A percentile compares a stretch with the other conserved stretches of the same genome.
phyloP scores from a whole-genome alignment of 2,888 invertebrate genomes.

The Halocaridina rubra region DNA sequence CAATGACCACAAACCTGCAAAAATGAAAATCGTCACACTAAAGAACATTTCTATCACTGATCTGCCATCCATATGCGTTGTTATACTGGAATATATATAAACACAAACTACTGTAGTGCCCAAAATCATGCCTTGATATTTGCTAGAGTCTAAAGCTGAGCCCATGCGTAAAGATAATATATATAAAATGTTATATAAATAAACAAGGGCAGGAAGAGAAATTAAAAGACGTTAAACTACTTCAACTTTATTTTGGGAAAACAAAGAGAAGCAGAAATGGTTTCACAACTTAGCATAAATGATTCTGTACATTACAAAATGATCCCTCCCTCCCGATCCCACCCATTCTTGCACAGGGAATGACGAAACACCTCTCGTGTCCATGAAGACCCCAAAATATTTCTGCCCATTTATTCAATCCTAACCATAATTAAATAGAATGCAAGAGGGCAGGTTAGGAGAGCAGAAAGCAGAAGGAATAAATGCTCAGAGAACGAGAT shows the following conservation, averaged over 20 bases:
- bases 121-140: constrained; percentile 52
- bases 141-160: constrained; percentile 28
- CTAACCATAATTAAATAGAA: too few relatives aligned
- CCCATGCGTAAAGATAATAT: constrained; percentile 21
- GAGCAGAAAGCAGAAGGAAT: too few relatives aligned
- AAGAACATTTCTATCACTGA: background rate
- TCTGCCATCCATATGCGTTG: constrained; percentile 44
- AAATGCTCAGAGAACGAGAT: too few relatives aligned
- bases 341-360: too few relatives aligned
- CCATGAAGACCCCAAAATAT: too few relatives aligned
- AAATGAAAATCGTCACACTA: background rate
- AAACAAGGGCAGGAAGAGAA: constrained; percentile 6
- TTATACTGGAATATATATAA: too few relatives aligned
- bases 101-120: too few relatives aligned
- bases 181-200: too few relatives aligned
- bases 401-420: too few relatives aligned
- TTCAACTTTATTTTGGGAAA: constrained; percentile 33
- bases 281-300: constrained; percentile 32
- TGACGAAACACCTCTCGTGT: too few relatives aligned
- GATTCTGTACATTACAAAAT: background rate
- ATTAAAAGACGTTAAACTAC: constrained; percentile 27
- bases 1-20: constrained; percentile 20
- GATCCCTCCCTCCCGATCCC: constrained; percentile 9
- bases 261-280: constrained; percentile 21
- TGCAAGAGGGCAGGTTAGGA: too few relatives aligned